phyloP scores from a whole-genome alignment of 35 echinoderm and acorn worm species.

The Lytechinus variegatus region DNA sequence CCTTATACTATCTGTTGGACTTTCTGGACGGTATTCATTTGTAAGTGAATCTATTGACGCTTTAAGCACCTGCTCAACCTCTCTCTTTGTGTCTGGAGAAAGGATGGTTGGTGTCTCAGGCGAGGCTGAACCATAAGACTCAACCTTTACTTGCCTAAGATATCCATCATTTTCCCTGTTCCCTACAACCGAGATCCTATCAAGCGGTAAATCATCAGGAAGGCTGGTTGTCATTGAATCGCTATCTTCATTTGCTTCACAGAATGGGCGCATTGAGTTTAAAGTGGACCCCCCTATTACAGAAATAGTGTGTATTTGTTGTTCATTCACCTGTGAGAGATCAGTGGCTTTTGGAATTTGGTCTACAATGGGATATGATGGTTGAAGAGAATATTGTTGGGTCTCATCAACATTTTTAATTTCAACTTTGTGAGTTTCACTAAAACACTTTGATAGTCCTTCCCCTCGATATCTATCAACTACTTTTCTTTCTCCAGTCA shows the following conservation, averaged over 20 bases:
- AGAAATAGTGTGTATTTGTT: constrained; percentile 9
- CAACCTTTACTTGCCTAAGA: neutral
- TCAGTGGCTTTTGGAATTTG: neutral
- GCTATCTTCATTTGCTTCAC: neutral
- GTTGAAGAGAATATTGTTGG: neutral
- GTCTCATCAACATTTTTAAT: neutral
- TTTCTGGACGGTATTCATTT: neutral
- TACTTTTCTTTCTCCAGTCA: neutral
- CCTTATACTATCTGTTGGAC: neutral
- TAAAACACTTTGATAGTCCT: neutral
- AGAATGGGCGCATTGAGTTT: neutral
- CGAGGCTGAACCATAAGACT: neutral
- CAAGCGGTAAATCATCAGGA: neutral
- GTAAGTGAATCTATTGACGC: neutral
- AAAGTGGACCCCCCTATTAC: neutral
- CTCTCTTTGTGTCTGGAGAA: neutral
- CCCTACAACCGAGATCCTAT: neutral
- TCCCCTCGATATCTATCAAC: neutral
- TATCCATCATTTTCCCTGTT: neutral
- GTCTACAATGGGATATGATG: neutral
- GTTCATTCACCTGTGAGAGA: neutral
- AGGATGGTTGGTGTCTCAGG: neutral
- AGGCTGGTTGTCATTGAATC: neutral
- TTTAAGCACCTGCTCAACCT: neutral
- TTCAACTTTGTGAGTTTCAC: neutral